These are phyloP conservation scores for Peromyscus aztecus DNA, from an alignment of 2,797 vertebrate species.

Conservation along the genomic window DNA sequence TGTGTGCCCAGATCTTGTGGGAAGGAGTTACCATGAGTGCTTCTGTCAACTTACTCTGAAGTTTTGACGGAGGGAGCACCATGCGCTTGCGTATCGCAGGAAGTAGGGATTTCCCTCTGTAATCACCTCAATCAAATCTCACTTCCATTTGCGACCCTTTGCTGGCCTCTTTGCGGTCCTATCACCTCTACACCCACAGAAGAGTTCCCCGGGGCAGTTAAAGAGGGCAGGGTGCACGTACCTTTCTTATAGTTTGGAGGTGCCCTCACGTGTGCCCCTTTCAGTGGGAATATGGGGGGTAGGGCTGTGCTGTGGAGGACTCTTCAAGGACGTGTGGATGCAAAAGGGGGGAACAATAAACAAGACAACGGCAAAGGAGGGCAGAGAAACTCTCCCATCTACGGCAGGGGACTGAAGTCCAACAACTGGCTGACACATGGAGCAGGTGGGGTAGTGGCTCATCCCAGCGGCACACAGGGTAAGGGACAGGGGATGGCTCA, in stretches of 20 bases:
- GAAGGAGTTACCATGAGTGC: conserved; percentile 72
- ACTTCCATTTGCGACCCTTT: background rate
- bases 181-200: background rate
- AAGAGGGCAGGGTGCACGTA: background rate
- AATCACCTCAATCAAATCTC: background rate
- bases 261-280: background rate
- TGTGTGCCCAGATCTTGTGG: conserved; percentile 66
- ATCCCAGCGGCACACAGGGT: background rate
- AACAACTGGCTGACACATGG: background rate
- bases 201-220: background rate
- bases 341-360: background rate
- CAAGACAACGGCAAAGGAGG: background rate
- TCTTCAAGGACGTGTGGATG: background rate
- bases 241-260: background rate
- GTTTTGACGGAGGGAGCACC: conserved; percentile 72
- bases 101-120: conserved; percentile 47
- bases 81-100: background rate
- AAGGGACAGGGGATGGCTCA: background rate
- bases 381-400: background rate
- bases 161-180: background rate
- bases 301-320: background rate
- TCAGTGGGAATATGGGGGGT: background rate
- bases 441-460: background rate
- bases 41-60: conserved; percentile 53
- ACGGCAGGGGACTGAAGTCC: background rate